Conservation (phyloP, 2,113 vertebrate genomes). For the Psittacara wagleri region DNA sequence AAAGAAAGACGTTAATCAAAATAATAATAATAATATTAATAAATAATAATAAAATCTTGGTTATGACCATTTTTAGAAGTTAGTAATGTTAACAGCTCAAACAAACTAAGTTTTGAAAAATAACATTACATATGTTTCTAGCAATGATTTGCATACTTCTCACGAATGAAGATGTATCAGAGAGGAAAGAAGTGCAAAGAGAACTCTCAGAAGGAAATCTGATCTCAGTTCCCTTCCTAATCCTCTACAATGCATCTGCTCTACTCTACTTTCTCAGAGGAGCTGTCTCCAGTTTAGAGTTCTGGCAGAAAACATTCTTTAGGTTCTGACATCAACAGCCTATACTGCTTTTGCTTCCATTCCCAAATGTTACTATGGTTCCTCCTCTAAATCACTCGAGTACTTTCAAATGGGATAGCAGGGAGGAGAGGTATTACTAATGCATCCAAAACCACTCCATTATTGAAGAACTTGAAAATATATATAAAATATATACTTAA, state of each 20-base stretch:
- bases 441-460: not conserved
- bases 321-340: not conserved
- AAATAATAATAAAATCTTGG: not conserved
- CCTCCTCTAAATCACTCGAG: not conserved
- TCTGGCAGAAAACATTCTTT: not conserved
- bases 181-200: not conserved
- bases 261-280: not conserved
- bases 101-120: not conserved
- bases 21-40: no score
- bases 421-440: not conserved
- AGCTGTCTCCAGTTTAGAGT: not conserved
- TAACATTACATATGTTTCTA: not conserved
- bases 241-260: not conserved
- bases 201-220: not conserved
- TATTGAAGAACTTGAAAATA: not conserved
- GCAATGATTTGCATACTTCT: not conserved
- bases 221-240: not conserved
- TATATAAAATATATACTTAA: not conserved
- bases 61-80: not conserved
- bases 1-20: not conserved
- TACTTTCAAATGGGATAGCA: rapidly evolving
- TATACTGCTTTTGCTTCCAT: not conserved
- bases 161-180: not conserved
- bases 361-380: not conserved
- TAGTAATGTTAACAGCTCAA: not conserved